Base-by-base conservation (phyloP, 2,797 vertebrate species). In the Epinephelus awoara region DNA sequence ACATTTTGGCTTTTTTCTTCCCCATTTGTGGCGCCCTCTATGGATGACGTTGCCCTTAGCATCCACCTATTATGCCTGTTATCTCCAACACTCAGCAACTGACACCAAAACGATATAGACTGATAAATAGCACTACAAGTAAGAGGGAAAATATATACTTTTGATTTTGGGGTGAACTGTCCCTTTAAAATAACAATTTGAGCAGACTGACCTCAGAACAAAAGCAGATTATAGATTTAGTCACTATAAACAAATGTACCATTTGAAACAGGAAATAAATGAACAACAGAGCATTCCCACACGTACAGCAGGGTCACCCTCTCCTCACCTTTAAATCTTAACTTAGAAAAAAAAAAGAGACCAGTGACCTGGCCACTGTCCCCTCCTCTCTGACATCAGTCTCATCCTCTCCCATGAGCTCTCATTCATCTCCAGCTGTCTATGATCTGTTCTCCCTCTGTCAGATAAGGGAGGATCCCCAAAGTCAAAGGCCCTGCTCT, bases 391-490 rank as follows among this genome's bases (percentile, higher is more conserved):
- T 23, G 21, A n/a, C 52, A 12, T 21, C 15, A n/a, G 23, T 17
- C 38, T 47, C 0, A 4, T 40, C 29, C 13, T 27, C 38, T 70
- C 59, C 34, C 68, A 52, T 42, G 23, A 64, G 67, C 40, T 62
- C 52, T 68, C 62, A 42, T 63, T 82, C 46, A 50, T 67, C 56
- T 54, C 65, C 83, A 73, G 75, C 75, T 83, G 79, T 77, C 62
- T 62, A 17, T 55, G 54, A 77, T 67, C 76, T 64, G 77, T 70
- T 80, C 46, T 58, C 67, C 64, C 46, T 65, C 49, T 55, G 71
- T 78, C 78, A 81, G 71, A 81, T 64, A 66, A 42, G 64, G 75
- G 75, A 80, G 69, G 73, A 71, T 58, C 62, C 74, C 27, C 10
- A 0, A 54, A 67, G 77, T 52, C 67, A 79, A 83, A 82, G 77